Evolutionary conservation across 2,797 vertebrate genomes (phyloP).

Genomic region (Natrix natrix): DNA sequence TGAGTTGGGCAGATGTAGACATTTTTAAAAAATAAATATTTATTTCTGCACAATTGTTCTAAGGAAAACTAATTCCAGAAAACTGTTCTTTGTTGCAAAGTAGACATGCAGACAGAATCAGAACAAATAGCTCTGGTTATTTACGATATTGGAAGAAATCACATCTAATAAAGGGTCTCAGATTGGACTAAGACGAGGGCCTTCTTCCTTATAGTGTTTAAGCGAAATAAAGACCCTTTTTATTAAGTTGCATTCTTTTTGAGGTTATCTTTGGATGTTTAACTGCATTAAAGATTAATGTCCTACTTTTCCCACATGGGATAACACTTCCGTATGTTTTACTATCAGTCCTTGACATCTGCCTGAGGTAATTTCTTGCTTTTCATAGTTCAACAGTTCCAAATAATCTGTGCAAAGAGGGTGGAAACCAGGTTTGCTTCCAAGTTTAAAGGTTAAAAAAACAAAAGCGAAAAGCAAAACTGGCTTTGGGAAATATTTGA

Average conservation of each 20-base stretch:
- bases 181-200: not conserved
- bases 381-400: constrained; percentile 9
- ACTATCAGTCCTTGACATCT: not conserved
- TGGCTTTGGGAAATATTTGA: not conserved
- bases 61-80: not conserved
- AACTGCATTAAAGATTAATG: not conserved
- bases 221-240: not conserved
- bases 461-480: not conserved
- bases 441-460: not conserved
- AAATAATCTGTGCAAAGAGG: not conserved
- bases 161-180: not conserved
- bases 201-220: not conserved
- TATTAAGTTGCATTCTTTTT: not conserved
- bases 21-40: not conserved
- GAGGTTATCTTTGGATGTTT: not conserved
- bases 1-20: not conserved
- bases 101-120: too few species aligned
- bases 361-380: constrained; percentile 1
- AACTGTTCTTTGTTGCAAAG: not conserved
- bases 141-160: not conserved
- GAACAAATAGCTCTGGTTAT: not conserved
- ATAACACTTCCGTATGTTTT: not conserved
- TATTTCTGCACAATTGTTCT: not conserved
- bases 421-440: not conserved
- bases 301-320: not conserved